phyloP scores from a whole-genome alignment of 2,113 vertebrate species.

The Cebus imitator region DNA sequence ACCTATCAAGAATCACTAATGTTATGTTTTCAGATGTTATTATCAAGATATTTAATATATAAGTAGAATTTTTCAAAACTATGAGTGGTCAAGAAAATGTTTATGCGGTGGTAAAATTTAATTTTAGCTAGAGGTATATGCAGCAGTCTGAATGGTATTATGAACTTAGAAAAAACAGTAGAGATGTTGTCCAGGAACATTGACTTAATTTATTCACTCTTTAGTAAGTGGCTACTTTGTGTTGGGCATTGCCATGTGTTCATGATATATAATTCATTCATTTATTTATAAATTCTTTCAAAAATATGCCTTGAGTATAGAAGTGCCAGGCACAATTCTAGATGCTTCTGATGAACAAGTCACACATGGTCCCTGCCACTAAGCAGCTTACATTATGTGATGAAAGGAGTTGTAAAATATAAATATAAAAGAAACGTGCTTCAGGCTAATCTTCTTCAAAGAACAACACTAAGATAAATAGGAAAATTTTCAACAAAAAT shows the following conservation, averaged over 20 bases:
- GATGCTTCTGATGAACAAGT: neutral
- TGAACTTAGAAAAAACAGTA: neutral
- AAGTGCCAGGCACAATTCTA: neutral
- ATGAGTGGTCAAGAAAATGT: neutral
- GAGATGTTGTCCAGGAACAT: neutral
- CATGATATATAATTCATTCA: neutral
- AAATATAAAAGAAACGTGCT: neutral
- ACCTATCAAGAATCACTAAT: neutral
- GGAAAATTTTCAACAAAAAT: neutral
- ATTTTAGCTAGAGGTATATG: neutral
- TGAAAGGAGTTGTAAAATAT: neutral
- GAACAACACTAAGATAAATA: neutral
- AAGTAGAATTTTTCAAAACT: neutral
- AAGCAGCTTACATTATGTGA: neutral
- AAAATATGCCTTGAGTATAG: neutral
- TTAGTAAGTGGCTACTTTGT: neutral
- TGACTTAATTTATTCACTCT: neutral
- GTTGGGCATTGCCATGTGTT: neutral
- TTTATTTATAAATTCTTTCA: neutral
- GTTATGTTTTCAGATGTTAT: slow-evolving; percentile 29
- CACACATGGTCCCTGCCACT: neutral
- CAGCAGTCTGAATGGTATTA: neutral
- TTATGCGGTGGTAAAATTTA: slow-evolving; percentile 24
- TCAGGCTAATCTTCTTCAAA: neutral
- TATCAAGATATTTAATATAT: neutral